phyloP scores from a whole-genome alignment of 2,113 vertebrate species.

The Proterorhinus semilunaris region DNA sequence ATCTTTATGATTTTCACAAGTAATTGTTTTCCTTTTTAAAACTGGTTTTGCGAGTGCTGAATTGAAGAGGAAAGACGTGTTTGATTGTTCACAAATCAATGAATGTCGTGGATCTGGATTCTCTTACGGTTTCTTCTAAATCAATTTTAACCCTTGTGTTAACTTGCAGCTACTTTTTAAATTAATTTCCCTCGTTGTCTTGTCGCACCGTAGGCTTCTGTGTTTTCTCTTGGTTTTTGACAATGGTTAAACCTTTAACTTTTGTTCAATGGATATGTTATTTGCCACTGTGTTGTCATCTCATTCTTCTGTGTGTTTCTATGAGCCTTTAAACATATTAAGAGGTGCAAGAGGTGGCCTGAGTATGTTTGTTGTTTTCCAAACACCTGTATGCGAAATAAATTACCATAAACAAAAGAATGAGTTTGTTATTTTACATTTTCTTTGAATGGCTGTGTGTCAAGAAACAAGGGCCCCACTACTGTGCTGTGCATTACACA shows the following conservation, averaged over 20 bases:
- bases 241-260: constrained; percentile 40
- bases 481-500: too few relatives aligned
- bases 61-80: constrained; percentile 25
- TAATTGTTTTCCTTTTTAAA: constrained; percentile 28
- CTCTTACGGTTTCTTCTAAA: constrained; percentile 8
- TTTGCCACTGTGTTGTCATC: constrained; percentile 56
- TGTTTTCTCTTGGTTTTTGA: constrained; percentile 52
- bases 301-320: constrained; percentile 61
- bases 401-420: constrained; percentile 61
- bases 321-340: constrained; percentile 49
- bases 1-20: constrained; percentile 26
- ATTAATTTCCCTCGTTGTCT: constrained; percentile 13
- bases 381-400: constrained; percentile 76
- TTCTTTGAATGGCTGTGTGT: too few relatives aligned
- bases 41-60: constrained; percentile 40
- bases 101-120: constrained; percentile 57
- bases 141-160: constrained; percentile 1
- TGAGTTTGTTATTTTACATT: not conserved
- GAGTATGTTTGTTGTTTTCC: constrained; percentile 59
- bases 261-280: constrained; percentile 19
- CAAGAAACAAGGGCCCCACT: too few relatives aligned
- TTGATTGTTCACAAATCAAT: constrained; percentile 63
- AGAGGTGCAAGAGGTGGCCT: constrained; percentile 49
- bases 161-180: not conserved
- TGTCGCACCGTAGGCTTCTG: constrained; percentile 21